phyloP scores from a whole-genome alignment of 2,797 vertebrate species.

The Acestrorhynchus altus region DNA sequence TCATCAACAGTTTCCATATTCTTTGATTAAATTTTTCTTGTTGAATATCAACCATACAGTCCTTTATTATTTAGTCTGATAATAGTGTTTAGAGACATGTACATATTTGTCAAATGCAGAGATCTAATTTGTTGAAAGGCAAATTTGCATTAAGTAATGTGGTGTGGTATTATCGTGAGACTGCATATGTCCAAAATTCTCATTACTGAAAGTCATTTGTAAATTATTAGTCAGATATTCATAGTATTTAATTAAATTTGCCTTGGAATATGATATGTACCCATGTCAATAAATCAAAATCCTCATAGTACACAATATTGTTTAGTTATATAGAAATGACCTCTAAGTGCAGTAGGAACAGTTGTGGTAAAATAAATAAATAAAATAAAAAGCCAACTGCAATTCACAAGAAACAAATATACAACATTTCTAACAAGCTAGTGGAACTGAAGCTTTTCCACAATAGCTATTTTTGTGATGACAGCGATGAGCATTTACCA shows the following conservation, averaged over 20 bases:
- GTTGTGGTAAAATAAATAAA: not conserved
- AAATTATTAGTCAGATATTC: not conserved
- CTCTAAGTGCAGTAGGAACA: not conserved
- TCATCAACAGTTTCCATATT: too few relatives aligned
- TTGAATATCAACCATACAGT: not conserved
- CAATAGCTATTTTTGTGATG: not conserved
- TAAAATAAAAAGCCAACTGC: too few relatives aligned
- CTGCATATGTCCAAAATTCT: not conserved
- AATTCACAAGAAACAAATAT: too few relatives aligned
- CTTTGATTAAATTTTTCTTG: too few relatives aligned
- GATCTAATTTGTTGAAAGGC: too few relatives aligned
- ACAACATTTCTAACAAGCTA: not conserved
- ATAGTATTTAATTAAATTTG: too few relatives aligned
- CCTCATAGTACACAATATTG: not conserved
- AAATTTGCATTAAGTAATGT: too few relatives aligned
- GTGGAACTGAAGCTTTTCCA: not conserved
- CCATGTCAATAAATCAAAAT: not conserved
- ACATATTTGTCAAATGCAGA: too few relatives aligned
- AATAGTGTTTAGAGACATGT: too few relatives aligned
- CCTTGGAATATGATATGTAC: not conserved
- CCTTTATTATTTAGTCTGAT: too few relatives aligned
- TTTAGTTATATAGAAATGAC: not conserved
- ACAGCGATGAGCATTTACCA: not conserved
- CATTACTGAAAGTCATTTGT: not conserved
- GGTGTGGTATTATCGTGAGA: too few relatives aligned